Conservation (phyloP, 2,888 invertebrate species). For the Pristionchus entomophagus region DNA sequence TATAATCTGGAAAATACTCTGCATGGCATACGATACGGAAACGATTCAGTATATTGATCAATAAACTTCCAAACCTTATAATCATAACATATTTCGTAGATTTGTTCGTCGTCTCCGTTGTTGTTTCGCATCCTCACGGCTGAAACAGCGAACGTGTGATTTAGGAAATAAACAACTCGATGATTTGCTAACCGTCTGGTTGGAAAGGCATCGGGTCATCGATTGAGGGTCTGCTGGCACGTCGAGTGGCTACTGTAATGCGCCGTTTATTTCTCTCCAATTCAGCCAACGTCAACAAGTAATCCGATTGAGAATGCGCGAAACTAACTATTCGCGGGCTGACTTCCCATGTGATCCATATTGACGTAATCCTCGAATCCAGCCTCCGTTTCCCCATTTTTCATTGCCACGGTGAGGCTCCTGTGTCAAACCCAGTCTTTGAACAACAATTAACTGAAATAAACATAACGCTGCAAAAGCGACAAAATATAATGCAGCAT, state of each 20-base stretch:
- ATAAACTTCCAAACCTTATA: constrained; percentile 38
- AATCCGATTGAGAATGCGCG: constrained; percentile 18
- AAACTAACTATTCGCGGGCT: constrained; percentile 32
- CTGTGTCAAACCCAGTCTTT: background rate
- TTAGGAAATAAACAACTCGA: background rate
- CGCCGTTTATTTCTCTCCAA: background rate
- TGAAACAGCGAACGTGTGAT: background rate
- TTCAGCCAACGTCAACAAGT: constrained; percentile 12
- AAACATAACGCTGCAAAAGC: background rate
- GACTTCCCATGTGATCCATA: constrained; percentile 29
- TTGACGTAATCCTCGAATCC: constrained; percentile 44
- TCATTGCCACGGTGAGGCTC: constrained; percentile 13
- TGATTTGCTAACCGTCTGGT: background rate
- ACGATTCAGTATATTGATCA: no score
- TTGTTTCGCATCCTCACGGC: constrained; percentile 32
- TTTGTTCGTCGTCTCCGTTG: constrained; percentile 27
- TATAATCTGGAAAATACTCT: no score
- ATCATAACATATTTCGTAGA: constrained; percentile 42
- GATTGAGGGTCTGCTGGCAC: constrained; percentile 17
- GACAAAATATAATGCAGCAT: no score
- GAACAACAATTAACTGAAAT: background rate
- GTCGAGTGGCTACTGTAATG: constrained; percentile 36
- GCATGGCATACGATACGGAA: background rate
- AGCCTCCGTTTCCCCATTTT: constrained; percentile 8
- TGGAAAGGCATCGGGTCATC: constrained; percentile 35